phyloP scores from a whole-genome alignment of 2,888 invertebrate species.

The Leptinotarsa haldemani region DNA sequence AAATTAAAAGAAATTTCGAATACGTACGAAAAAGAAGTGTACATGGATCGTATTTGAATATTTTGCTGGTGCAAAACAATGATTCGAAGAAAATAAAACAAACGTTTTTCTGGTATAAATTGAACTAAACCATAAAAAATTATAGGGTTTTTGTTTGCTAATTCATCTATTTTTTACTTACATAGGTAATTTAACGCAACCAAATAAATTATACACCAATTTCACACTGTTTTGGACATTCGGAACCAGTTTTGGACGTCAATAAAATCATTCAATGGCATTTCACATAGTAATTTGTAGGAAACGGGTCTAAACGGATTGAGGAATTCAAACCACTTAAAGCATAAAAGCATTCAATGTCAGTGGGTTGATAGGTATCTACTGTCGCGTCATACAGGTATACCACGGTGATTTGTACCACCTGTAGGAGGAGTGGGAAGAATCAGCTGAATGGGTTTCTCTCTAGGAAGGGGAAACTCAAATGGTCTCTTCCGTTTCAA shows the following conservation, averaged over 20 bases:
- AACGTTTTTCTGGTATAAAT: no score
- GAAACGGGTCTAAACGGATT: not conserved
- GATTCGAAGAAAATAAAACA: no score
- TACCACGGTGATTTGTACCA: not conserved
- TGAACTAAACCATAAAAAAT: not conserved
- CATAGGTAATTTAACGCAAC: not conserved
- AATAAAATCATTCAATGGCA: not conserved
- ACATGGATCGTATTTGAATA: no score
- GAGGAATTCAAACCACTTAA: constrained; percentile 7
- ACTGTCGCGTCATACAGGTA: constrained; percentile 15
- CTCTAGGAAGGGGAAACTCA: constrained; percentile 9
- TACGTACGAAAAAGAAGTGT: no score
- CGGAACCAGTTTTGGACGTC: not conserved
- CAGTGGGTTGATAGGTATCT: constrained; percentile 16
- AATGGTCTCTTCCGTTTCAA: not conserved
- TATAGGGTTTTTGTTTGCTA: not conserved
- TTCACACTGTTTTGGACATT: not conserved
- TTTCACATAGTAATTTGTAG: not conserved
- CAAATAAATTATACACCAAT: not conserved
- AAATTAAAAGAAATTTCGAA: no score
- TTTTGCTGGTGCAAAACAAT: no score
- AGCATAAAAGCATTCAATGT: constrained; percentile 2
- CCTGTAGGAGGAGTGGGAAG: constrained; percentile 8
- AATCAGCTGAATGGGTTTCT: constrained; percentile 1
- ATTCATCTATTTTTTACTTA: constrained; percentile 6